phyloP scores from a whole-genome alignment of 2,888 invertebrate genomes.

The Acleris sparsana region DNA sequence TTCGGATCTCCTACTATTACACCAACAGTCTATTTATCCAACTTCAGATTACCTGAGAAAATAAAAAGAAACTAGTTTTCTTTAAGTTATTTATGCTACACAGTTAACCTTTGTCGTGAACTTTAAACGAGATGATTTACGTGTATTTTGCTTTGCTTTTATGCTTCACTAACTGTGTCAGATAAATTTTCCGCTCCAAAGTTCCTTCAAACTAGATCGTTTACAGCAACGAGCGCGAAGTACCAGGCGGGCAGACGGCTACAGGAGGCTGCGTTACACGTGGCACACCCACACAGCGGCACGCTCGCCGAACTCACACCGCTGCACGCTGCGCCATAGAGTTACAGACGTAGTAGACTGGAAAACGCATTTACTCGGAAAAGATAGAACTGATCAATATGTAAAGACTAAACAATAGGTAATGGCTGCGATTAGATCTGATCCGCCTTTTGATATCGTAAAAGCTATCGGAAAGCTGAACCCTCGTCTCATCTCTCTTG shows the following conservation, averaged over 20 bases:
- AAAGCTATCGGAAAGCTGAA: constrained; percentile 12
- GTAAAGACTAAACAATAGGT: constrained; percentile 38
- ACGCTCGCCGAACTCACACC: constrained; percentile 38
- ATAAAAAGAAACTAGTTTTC: too few relatives aligned
- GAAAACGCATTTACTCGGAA: constrained; percentile 70
- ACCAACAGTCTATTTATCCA: too few relatives aligned
- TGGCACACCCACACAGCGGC: constrained; percentile 62
- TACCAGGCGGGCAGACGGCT: constrained; percentile 60
- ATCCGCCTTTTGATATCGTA: constrained; percentile 6
- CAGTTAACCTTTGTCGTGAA: neutral
- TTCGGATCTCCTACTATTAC: too few relatives aligned
- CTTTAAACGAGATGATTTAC: constrained; percentile 29
- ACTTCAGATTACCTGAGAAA: too few relatives aligned
- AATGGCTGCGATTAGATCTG: neutral
- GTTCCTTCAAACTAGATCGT: constrained; percentile 69
- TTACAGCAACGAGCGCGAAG: constrained; percentile 63
- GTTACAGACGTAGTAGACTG: constrained; percentile 67
- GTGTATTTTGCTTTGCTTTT: constrained; percentile 41
- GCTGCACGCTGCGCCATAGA: constrained; percentile 37
- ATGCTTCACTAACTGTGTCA: constrained; percentile 57
- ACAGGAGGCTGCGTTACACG: constrained; percentile 58
- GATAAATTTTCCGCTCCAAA: constrained; percentile 69
- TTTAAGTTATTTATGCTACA: too few relatives aligned
- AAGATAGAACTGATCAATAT: constrained; percentile 66
- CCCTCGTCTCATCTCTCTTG: constrained; percentile 2